These are phyloP conservation scores for Schlechtendalia chinensis DNA, from an alignment of 1,140 invertebrate genomes.

Conservation along the genomic window DNA sequence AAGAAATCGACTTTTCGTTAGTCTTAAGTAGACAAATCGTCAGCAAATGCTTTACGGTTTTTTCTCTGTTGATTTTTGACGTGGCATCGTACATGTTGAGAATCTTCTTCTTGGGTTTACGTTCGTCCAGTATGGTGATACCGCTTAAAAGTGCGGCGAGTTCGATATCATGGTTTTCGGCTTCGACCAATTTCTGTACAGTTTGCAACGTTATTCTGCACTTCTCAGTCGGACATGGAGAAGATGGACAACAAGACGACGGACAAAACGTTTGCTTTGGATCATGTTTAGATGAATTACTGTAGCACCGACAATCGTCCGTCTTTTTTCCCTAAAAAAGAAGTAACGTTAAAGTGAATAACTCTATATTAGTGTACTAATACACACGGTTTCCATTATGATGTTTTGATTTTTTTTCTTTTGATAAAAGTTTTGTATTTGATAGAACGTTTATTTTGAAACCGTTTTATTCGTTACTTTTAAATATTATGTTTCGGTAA, in stretches of 20 bases:
- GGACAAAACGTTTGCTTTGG: background rate
- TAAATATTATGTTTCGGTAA: no score
- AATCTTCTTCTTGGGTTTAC: constrained; percentile 37
- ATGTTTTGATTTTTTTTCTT: no score
- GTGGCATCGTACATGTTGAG: constrained; percentile 28
- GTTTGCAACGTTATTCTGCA: background rate
- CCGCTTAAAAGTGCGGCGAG: constrained; percentile 2
- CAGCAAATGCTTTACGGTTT: background rate
- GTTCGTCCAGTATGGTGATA: constrained; percentile 25
- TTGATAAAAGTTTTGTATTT: no score
- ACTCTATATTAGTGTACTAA: no score
- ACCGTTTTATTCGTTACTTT: no score
- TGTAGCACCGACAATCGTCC: background rate
- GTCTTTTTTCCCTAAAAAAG: background rate
- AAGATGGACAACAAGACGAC: background rate
- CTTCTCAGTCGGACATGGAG: background rate
- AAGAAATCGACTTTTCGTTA: background rate
- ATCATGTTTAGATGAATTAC: background rate
- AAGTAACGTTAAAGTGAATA: background rate
- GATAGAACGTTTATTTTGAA: no score
- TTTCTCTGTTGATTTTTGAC: background rate
- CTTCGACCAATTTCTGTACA: constrained; percentile 13
- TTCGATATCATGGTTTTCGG: constrained; percentile 38
- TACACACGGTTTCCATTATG: no score
- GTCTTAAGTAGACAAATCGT: no score